Conservation (phyloP, 92 coral and sea anemone species). For the Umimayanthus chanpuru region DNA sequence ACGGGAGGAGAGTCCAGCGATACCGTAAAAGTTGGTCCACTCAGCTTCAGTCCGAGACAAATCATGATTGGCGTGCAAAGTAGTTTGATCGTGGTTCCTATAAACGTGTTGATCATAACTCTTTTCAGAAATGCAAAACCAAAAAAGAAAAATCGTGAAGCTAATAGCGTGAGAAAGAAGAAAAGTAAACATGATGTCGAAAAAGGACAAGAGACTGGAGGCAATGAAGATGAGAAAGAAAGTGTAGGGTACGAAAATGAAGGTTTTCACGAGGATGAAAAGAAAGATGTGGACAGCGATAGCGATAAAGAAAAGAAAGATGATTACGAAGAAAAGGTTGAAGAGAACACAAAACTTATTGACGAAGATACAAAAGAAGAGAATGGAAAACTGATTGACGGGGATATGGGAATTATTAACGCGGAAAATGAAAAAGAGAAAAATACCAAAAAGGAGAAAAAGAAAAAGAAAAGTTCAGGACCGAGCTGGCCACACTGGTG, state of each 20-base stretch:
- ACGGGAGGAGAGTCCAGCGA: constrained; percentile 28
- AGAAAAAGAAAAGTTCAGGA: constrained; percentile 30
- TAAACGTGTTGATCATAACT: constrained; percentile 52
- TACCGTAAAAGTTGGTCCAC: constrained; percentile 54
- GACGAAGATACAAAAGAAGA: neutral
- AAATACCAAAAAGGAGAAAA: constrained; percentile 5
- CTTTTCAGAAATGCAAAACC: constrained; percentile 62
- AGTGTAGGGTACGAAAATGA: constrained; percentile 13
- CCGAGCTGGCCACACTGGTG: constrained; percentile 53
- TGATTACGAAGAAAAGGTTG: neutral
- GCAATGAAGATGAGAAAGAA: neutral
- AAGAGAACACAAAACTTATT: neutral
- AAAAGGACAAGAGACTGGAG: neutral
- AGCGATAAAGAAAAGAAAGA: neutral
- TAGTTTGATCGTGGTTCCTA: constrained; percentile 52
- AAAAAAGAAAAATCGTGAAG: constrained; percentile 21
- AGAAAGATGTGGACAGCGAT: neutral
- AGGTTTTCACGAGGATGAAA: neutral
- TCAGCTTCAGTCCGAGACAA: constrained; percentile 51
- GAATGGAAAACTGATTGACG: neutral
- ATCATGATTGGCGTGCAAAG: constrained; percentile 61
- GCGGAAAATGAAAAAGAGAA: neutral
- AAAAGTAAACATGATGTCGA: neutral
- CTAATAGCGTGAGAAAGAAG: neutral
- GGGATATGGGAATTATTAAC: neutral